Conservation (phyloP, 2,797 vertebrate genomes). For the Crocodylus rhombifer region DNA sequence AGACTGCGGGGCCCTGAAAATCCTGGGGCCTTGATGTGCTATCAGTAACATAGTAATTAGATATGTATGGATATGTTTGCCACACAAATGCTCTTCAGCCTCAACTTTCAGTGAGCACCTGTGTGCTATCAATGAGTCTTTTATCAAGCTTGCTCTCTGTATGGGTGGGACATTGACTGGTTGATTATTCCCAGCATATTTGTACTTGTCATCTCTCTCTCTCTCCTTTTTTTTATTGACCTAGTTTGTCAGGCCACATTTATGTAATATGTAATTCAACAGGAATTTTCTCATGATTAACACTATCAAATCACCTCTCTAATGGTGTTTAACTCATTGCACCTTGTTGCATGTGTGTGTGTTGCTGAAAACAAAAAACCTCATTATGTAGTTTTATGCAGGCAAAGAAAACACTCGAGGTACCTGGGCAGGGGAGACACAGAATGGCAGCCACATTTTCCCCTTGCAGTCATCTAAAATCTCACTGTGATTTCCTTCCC, state of each 20-base stretch:
- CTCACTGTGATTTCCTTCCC: not conserved
- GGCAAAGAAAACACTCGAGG: not conserved
- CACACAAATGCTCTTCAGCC: not conserved
- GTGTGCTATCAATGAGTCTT: not conserved
- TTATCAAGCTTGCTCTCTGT: not conserved
- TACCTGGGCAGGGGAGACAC: rapidly evolving
- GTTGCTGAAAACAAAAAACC: not conserved
- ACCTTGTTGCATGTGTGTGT: conserved; percentile 5
- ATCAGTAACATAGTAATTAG: not conserved
- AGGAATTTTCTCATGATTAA: conserved; percentile 65
- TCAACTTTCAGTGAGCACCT: not conserved
- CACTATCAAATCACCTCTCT: conserved; percentile 50
- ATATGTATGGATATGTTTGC: not conserved
- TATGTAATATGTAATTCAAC: conserved; percentile 53
- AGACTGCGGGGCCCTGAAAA: not conserved
- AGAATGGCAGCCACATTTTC: rapidly evolving
- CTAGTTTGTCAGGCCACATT: conserved; percentile 9
- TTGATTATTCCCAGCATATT: not conserved
- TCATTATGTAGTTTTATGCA: rapidly evolving
- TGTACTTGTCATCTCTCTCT: not conserved
- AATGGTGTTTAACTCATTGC: conserved; percentile 44
- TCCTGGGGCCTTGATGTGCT: not conserved
- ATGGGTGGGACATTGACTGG: rapidly evolving
- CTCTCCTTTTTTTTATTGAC: not conserved
- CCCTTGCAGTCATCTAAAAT: not conserved